Evolutionary conservation across 2,113 vertebrate genomes (phyloP).

Genomic region (Hucho hucho): DNA sequence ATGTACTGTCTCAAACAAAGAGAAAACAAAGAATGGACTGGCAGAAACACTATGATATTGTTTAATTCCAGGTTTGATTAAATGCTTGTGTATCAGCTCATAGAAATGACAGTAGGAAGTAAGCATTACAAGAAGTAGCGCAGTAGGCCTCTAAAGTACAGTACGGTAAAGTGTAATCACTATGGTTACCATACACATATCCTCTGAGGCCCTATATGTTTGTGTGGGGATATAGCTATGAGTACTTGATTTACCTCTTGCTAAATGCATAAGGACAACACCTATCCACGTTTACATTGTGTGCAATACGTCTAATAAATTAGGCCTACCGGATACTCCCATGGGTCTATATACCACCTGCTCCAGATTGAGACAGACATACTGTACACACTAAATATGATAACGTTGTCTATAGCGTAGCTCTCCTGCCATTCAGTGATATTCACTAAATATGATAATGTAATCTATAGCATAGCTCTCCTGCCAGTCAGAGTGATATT

Average conservation of each 20-base stretch:
- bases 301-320: constrained; percentile 47
- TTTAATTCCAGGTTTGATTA: not conserved
- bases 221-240: not conserved
- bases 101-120: too few species aligned
- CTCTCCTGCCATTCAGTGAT: not conserved
- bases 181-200: too few species aligned
- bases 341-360: constrained; percentile 52
- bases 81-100: not conserved
- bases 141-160: too few species aligned
- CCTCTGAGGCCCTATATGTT: too few species aligned
- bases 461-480: not conserved
- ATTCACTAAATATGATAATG: not conserved
- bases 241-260: constrained; percentile 2
- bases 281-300: constrained; percentile 46
- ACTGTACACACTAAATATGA: constrained; percentile 49
- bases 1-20: not conserved
- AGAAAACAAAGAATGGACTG: not conserved
- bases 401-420: constrained; percentile 44
- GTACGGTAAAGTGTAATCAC: too few species aligned
- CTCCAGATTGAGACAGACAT: constrained; percentile 56
- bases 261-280: constrained; percentile 25
- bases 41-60: not conserved
- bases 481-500: too few species aligned
- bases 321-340: constrained; percentile 43
- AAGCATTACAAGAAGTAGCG: too few species aligned